Percentiles rank a stretch among this genome's conserved stretches.
Evolutionary conservation across 2,888 invertebrate genomes (phyloP).

Genomic region (Leistus spinibarbis): DNA sequence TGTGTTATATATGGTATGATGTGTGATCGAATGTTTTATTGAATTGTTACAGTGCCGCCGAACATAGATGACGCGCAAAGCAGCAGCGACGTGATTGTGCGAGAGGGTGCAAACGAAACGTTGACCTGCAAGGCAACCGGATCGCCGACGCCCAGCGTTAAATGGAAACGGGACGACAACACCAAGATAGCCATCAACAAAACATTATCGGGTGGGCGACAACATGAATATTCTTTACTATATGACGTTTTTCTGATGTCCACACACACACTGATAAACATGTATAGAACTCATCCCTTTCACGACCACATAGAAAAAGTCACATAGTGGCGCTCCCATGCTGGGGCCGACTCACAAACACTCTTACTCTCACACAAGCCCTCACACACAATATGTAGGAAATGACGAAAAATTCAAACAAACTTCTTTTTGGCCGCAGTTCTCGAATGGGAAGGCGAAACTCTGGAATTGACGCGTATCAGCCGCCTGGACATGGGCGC

Average conservation of each 20-base stretch:
- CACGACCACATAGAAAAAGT: neutral
- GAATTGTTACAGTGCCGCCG: conserved; percentile 75
- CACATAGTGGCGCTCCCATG: neutral
- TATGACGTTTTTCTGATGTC: conserved; percentile 8
- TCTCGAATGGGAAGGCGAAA: conserved; percentile 82
- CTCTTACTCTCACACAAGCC: conserved; percentile 36
- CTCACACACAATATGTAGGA: neutral
- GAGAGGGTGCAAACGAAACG: conserved; percentile 88
- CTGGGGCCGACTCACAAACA: conserved; percentile 35
- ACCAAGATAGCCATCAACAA: conserved; percentile 86
- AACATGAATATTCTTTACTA: neutral
- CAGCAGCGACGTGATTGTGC: conserved; percentile 89
- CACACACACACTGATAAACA: neutral
- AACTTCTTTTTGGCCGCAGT: conserved; percentile 62
- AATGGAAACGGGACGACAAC: conserved; percentile 91
- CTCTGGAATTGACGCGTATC: conserved; percentile 81
- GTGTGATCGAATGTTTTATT: neutral
- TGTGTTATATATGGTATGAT: neutral
- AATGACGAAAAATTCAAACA: conserved; percentile 13
- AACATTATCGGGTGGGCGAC: conserved; percentile 72
- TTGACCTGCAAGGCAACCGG: conserved; percentile 88
- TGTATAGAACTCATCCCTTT: neutral
- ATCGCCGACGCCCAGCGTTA: conserved; percentile 85
- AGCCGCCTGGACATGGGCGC: conserved; percentile 90
- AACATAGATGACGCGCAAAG: conserved; percentile 90